phyloP scores from a whole-genome alignment of 1,140 invertebrate species.

The Zaprionus africanus region DNA sequence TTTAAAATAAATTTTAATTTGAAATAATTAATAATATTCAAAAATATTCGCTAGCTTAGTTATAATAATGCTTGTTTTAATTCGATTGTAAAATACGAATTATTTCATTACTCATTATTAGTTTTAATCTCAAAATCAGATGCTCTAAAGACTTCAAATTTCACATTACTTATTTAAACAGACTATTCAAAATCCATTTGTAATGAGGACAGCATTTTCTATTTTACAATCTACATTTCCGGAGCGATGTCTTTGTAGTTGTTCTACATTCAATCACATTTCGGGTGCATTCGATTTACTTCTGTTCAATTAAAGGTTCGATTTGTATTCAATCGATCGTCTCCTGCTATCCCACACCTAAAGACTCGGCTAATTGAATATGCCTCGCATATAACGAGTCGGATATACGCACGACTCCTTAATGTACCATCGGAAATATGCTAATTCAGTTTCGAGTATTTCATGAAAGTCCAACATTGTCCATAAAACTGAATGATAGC shows the following conservation, averaged over 20 bases:
- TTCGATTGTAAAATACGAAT: neutral
- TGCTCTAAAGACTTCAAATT: too few species aligned
- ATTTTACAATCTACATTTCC: neutral
- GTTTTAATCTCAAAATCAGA: too few species aligned
- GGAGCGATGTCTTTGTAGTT: neutral
- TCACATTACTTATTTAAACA: too few species aligned
- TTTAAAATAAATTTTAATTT: too few species aligned
- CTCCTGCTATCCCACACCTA: slow-evolving; percentile 59
- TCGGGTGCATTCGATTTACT: neutral
- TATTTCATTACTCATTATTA: too few species aligned
- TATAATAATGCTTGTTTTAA: too few species aligned
- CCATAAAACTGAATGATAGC: slow-evolving; percentile 58
- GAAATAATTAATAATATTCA: too few species aligned
- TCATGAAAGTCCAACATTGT: slow-evolving; percentile 46
- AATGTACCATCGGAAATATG: slow-evolving; percentile 64
- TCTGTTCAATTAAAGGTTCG: slow-evolving; percentile 44
- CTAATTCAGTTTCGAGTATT: slow-evolving; percentile 54
- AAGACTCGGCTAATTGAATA: slow-evolving; percentile 65
- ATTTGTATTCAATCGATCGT: slow-evolving; percentile 61
- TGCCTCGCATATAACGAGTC: slow-evolving; percentile 62
- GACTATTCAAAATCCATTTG: neutral
- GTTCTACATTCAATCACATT: slow-evolving; percentile 26
- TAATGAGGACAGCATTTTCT: neutral
- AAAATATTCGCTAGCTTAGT: too few species aligned
- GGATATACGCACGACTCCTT: slow-evolving; percentile 64